Evolutionary conservation across 2,888 invertebrate species (phyloP), one percentile per base, ranked within the genome.

Genomic region (Zele albiditarsus): DNA sequence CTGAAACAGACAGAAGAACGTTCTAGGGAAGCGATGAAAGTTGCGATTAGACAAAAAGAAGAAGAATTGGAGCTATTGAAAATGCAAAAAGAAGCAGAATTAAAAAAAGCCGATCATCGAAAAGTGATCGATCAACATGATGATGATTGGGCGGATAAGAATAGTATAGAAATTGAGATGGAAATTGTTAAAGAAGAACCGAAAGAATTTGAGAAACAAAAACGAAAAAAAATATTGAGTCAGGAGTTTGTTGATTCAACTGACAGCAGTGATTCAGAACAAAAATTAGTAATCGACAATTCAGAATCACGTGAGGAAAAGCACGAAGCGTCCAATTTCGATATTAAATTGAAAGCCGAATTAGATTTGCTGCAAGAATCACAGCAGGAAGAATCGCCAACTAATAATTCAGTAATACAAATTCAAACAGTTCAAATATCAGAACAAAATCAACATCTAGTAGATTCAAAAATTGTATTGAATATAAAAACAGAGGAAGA

Each of bases 221-320:
- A 81, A 33, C 82, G 82, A 14, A 88, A 86, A 53, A 86, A 85
- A n/a, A 84, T 89, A 3, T 81, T 90, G 2, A 90, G 88, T 71
- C 89, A 90, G 67, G 90, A 91, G 57, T 91, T 90, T 75, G 87
- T 90, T 33, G 92, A 92, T 57, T 93, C 92, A 12, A 90, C 92
- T 0, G 93, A 93, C 76, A 92, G 92, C 82, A 93, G 92, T 67
- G 93, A 93, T 85, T 93, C 93, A 0, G 93, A 93, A 80, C 91
- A 92, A 75, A 90, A 92, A 10, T 85, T 93, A 27, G 91, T 93
- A 0, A 94, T 93, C 66, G 93, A 87, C 83, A 90, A 83, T 82
- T 74, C 73, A 4, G 79, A 80, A 27, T 57, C 71, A 31, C 62
- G 76, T 1, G 80, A 80, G 0, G 72, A 80, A 0, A 75, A 75